phyloP scores from a whole-genome alignment of 2,113 vertebrate species.

The Hyperoodon ampullatus region DNA sequence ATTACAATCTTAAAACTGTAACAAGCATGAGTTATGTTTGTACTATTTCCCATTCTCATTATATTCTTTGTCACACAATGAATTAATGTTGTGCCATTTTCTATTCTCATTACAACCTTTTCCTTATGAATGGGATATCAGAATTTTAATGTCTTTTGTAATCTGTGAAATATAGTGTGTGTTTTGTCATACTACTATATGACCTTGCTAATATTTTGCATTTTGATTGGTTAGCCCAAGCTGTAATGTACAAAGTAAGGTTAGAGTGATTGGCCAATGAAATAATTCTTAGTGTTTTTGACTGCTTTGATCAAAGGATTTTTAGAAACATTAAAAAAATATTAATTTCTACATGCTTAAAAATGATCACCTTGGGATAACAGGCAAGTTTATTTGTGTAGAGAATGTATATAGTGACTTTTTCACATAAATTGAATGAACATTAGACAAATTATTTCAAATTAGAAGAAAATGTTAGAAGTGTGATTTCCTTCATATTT shows the following conservation, averaged over 20 bases:
- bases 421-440: conserved; percentile 8
- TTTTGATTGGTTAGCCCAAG: conserved; percentile 83
- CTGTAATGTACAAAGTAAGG: conserved; percentile 76
- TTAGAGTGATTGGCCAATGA: conserved; percentile 80
- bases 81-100: conserved; percentile 91
- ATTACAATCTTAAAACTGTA: conserved; percentile 92
- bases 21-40: conserved; percentile 91
- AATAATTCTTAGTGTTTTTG: conserved; percentile 69
- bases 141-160: conserved; percentile 90
- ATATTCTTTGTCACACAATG: conserved; percentile 91
- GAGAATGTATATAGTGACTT: conserved; percentile 32
- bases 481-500: background rate
- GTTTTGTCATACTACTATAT: conserved; percentile 84
- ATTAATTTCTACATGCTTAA: conserved; percentile 66
- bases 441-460: conserved; percentile 45
- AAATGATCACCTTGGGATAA: conserved; percentile 66
- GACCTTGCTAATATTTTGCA: conserved; percentile 89
- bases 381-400: conserved; percentile 32
- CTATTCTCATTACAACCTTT: conserved; percentile 90
- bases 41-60: conserved; percentile 91
- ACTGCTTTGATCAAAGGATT: conserved; percentile 65
- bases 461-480: conserved; percentile 38
- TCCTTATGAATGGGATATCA: conserved; percentile 90
- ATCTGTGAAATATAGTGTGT: conserved; percentile 88
- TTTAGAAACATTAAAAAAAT: conserved; percentile 67